Evolutionary conservation across 2,113 vertebrate species (phyloP), one percentile per base, ranked within the genome.

Genomic region (Barbus barbus): DNA sequence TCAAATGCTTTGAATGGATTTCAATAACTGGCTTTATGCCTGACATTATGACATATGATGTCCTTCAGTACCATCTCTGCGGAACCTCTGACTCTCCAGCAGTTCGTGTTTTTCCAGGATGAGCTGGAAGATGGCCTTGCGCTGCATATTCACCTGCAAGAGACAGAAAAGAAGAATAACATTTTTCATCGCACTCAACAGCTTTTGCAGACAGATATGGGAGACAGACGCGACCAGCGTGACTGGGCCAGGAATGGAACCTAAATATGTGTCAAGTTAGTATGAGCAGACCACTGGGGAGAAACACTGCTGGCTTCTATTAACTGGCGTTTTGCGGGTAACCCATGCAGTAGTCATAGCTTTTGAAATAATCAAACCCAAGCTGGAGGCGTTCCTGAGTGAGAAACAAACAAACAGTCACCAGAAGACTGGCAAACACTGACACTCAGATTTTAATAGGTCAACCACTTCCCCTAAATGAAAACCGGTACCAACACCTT

Each of bases 61-160:
- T 41, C 44, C 53, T 79, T 51, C 56, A 38, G 48, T 91, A 92
- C 94, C 93, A n/a, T 94, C 92, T 93, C 94, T 91, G 87, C 93
- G 95, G 77, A 95, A 91, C 87, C 94, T 88, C 61, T 91, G 92
- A 18, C 92, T 92, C 69, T 93, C 91, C 87, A 95, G 91, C 87
- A 94, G 90, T 88, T 94, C 92, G 85, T 92, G 92, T 90, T 94
- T 95, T 90, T 94, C 93, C 93, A 95, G 87, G 78, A 95, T 92
- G 84, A 95, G 94, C 87, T 94, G 94, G 71, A 95, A 92, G 36
- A 95, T 93, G 84, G 93, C 94, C 87, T 95, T 94, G 83, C 94
- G 92, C 91, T 95, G 94, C 67, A 92, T 93, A 67, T 94, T 95
- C 87, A 95, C 94, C 94, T 95, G 91, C 82, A 44, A 48, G 41